A percentile compares a stretch with the other conserved stretches of the same genome.
Evolutionary conservation across 2,888 invertebrate genomes (phyloP).

Genomic region (Azorinus chamasolen): DNA sequence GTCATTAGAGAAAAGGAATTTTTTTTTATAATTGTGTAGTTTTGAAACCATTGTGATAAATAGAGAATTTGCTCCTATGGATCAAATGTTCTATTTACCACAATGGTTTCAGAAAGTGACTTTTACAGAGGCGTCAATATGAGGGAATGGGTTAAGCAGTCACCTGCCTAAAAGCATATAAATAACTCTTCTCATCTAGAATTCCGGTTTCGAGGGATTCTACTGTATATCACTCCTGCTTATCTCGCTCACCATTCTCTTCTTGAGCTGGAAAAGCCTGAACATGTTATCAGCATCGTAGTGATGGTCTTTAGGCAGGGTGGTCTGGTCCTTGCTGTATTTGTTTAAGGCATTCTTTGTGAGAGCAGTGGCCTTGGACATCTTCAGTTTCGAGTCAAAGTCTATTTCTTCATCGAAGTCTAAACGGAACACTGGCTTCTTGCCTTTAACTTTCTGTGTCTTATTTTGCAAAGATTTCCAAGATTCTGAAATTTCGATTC

Average conservation of each 20-base stretch:
- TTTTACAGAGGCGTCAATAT: no score
- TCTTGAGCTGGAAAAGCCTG: constrained; percentile 76
- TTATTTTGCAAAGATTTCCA: constrained; percentile 29
- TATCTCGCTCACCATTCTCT: constrained; percentile 75
- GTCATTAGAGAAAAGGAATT: no score
- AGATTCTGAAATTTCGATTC: constrained; percentile 27
- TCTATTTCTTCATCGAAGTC: constrained; percentile 83
- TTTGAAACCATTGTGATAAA: no score
- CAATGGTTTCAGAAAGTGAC: no score
- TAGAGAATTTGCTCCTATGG: no score
- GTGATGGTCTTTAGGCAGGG: constrained; percentile 83
- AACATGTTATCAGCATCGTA: constrained; percentile 82
- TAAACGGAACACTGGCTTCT: constrained; percentile 70
- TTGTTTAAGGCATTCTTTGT: constrained; percentile 81
- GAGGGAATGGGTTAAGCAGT: no score
- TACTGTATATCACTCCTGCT: not conserved
- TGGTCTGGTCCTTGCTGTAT: constrained; percentile 80
- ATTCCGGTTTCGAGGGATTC: no score
- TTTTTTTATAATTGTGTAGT: no score
- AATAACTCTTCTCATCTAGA: no score
- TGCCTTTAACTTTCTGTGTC: constrained; percentile 16
- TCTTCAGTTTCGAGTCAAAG: constrained; percentile 75
- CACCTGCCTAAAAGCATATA: no score
- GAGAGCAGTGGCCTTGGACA: constrained; percentile 79
- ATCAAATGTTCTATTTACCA: no score